These are phyloP conservation scores for Telmatochromis sp. DNA, from an alignment of 2,113 vertebrate genomes.

Conservation along the genomic window DNA sequence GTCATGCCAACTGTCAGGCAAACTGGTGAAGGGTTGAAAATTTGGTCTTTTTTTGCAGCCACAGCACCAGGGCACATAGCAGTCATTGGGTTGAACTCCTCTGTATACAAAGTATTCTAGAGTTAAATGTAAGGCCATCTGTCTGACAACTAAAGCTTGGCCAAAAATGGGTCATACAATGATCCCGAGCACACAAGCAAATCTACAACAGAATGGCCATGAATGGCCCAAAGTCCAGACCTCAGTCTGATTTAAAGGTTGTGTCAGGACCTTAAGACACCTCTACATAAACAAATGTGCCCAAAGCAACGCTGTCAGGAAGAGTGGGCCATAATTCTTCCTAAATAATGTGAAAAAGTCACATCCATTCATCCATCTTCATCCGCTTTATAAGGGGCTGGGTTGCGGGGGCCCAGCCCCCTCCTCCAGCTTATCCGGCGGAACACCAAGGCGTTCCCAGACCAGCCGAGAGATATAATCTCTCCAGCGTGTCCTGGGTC, in stretches of 20 bases:
- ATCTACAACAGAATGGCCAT: not conserved
- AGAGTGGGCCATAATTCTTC: not conserved
- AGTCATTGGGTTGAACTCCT: not conserved
- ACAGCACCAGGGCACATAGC: fast-evolving
- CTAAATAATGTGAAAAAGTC: not conserved
- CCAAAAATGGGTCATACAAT: not conserved
- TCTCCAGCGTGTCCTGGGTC: not conserved
- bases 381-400: not conserved
- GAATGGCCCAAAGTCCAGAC: not conserved
- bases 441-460: not conserved
- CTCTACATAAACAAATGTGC: not conserved
- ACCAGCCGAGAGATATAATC: not conserved
- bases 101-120: not conserved
- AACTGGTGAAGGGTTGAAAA: not conserved
- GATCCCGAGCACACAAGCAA: not conserved
- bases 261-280: not conserved
- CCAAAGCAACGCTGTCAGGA: not conserved
- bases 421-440: not conserved
- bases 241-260: not conserved
- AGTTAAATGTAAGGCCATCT: not conserved
- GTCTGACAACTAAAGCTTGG: not conserved
- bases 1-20: not conserved
- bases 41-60: not conserved
- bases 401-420: fast-evolving
- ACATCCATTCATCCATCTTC: not conserved